phyloP scores from a whole-genome alignment of 2,113 vertebrate genomes.

The Jaculus jaculus region DNA sequence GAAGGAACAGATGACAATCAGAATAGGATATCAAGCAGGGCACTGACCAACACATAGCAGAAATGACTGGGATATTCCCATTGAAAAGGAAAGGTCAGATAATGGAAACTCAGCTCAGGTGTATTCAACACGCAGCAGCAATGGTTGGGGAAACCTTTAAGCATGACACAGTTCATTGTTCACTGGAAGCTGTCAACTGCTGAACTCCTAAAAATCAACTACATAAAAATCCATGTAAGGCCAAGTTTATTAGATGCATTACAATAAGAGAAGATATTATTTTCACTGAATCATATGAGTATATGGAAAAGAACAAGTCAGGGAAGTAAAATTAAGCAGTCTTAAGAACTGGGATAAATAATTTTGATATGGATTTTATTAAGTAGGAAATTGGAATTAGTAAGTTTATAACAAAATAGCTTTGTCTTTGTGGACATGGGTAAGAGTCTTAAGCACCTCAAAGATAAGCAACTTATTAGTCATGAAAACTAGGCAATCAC shows the following conservation, averaged over 20 bases:
- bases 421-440: background rate
- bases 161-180: background rate
- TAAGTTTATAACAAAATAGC: background rate
- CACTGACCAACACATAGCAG: no score
- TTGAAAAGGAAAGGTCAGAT: no score
- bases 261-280: background rate
- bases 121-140: no score
- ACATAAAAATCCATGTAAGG: background rate
- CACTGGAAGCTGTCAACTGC: background rate
- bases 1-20: no score
- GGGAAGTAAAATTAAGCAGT: background rate
- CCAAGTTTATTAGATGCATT: background rate
- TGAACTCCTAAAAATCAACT: background rate
- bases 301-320: background rate
- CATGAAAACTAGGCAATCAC: background rate
- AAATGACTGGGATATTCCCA: no score
- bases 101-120: no score
- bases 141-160: no score
- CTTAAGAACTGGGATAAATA: fast-evolving
- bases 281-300: background rate
- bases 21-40: no score
- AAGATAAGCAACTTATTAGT: background rate
- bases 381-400: background rate
- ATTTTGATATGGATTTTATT: background rate
- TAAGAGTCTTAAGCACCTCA: background rate